Conservation (phyloP, 1,140 invertebrate species). For the Magallana gigas region DNA sequence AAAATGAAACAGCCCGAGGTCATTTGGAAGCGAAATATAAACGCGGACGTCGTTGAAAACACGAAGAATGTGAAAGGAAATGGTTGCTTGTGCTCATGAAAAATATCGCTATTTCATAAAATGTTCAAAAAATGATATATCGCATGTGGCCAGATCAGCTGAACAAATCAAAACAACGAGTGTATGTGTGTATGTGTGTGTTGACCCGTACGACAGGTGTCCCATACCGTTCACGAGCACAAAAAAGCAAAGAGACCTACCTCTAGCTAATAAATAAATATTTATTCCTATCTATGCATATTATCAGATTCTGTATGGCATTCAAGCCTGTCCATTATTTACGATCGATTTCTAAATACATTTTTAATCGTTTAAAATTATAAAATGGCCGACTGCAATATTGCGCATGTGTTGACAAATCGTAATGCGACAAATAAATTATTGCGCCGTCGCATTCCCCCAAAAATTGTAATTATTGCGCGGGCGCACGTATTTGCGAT, state of each 20-base stretch:
- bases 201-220: constrained; percentile 10
- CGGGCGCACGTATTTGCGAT: not conserved
- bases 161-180: constrained; percentile 6
- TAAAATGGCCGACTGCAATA: constrained; percentile 32
- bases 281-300: constrained; percentile 15
- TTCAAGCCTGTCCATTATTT: not conserved
- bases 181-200: not conserved
- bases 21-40: constrained; percentile 1
- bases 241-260: not conserved
- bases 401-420: constrained; percentile 32
- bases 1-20: constrained; percentile 24
- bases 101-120: not conserved
- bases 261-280: not conserved
- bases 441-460: not conserved
- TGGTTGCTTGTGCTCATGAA: not conserved
- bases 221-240: not conserved
- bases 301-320: not conserved
- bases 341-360: constrained; percentile 18
- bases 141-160: not conserved
- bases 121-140: not conserved
- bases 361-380: constrained; percentile 35
- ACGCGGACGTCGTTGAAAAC: constrained; percentile 24
- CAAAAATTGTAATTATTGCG: not conserved
- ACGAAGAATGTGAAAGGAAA: not conserved
- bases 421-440: not conserved